Conservation (phyloP, 2,888 invertebrate species). For the Lithophane ornitopus region DNA sequence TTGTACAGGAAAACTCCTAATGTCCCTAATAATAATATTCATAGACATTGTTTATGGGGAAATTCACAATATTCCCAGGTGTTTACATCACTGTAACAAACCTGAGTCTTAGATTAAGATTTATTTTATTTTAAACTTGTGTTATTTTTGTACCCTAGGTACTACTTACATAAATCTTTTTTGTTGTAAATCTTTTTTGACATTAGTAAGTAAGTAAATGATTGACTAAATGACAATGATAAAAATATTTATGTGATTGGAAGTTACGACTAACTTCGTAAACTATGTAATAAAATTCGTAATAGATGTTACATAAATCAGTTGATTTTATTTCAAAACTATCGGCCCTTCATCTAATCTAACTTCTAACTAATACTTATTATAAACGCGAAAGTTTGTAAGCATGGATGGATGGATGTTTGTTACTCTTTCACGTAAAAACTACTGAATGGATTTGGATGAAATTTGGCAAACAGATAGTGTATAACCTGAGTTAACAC, state of each 20-base stretch:
- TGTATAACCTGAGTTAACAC: no score
- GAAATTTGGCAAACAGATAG: no score
- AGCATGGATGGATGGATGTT: no score
- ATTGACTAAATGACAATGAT: slow-evolving; percentile 1
- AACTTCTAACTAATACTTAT: no score
- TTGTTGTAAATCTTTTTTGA: slow-evolving; percentile 5
- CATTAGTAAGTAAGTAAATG: neutral
- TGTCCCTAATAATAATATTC: neutral
- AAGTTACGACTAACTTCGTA: neutral
- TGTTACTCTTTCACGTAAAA: no score
- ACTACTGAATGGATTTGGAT: no score
- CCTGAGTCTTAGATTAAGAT: neutral
- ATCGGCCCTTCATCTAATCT: no score
- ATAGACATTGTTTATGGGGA: neutral
- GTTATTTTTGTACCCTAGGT: neutral
- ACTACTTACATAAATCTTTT: neutral
- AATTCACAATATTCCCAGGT: neutral
- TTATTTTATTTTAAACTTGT: neutral
- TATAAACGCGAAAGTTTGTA: no score
- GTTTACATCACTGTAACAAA: neutral
- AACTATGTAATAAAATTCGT: neutral
- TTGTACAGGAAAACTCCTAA: neutral
- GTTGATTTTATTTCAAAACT: neutral
- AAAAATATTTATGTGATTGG: slow-evolving; percentile 2
- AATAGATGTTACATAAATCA: neutral